Base-by-base conservation (phyloP, 2,888 invertebrate genomes). In the Cerceris ruficornis region DNA sequence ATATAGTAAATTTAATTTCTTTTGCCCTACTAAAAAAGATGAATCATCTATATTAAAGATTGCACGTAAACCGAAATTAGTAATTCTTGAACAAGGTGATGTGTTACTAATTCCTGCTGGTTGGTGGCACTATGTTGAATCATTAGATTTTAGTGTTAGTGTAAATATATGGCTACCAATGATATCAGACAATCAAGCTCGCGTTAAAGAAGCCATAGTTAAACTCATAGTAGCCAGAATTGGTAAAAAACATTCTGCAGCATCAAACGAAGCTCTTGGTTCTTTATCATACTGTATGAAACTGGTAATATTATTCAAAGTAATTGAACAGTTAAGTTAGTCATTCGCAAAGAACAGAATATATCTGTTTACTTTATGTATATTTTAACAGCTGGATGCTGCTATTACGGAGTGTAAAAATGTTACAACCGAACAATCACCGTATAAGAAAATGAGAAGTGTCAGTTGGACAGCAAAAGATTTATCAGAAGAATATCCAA, bases 121-220 rank as follows among this genome's bases (percentile, higher is more conserved):
- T 77, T 99, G 99, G 98, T 99, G 99, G 99, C 99, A 99, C 93
- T 98, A 96, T 93, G 99, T 98, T 0, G 97, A 98, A 92, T 94
- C 94, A 77, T 77, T 93, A 55, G 92, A 93, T 14, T 92, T 94
- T 8, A 93, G 94, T 52, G 90, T 95, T 52, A 95, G 94, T 83
- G 91, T 95, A n/a, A 98, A 98, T 90, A 92, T 95, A 46, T 96
- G 97, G 93, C 91, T 98, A 81, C 96, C 97, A 59, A 92, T 96
- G 92, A 96, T 95, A 93, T 79, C 81, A 39, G 92, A 92, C 79
- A 87, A 84, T 72, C 60, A 84, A 69, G 82, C 88, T 46, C 87
- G 92, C 80, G 79, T 92, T 43, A 89, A 86, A 71, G 92, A 92
- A 86, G 88, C 92, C 17, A 80, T 92, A 59, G 90, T 91, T 14